Base-by-base conservation (phyloP, 2,113 vertebrate species). In the Microtus pennsylvanicus region DNA sequence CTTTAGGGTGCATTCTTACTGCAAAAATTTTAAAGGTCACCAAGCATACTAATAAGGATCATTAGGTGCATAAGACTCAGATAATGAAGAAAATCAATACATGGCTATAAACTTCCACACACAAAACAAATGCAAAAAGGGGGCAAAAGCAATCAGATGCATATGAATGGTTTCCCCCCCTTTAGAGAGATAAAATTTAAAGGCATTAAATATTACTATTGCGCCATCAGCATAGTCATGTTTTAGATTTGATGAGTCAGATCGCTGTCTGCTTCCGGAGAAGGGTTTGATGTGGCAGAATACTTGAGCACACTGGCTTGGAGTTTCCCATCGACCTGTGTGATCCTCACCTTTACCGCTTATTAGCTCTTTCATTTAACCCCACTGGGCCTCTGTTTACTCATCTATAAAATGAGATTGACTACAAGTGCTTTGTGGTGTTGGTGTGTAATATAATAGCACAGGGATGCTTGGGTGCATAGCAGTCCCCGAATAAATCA, bases 1-100 rank as follows among this genome's bases (percentile, higher is more conserved):
- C 69, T 92, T 90, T 81, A 61, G 91, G 94, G 74, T 97, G 89
- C 91, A 89, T 98, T 96, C 96, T 97, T 98, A 96, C 95, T 98
- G 96, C 87, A 96, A 97, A 97, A 97, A 81, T 80, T 98, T 97
- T 97, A 97, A 97, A 97, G 89, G 92, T 88, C 96, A 94, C 11
- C 35, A 89, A 93, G 96, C 88, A 97, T 94, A 97, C 96, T 97
- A 97, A 98, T 98, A 98, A 98, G 95, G 94, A 97, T 94, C 98
- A 96, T 96, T 90, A 95, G 96, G 75, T 96, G 93, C 95, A 97
- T 97, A 97, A 96, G 96, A 96, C 97, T 94, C n/a, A 93, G 95
- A 92, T 92, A 96, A 93, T 82, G 82, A 98, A 97, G 92, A 97
- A 97, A 98, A 94, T 72, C 94, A 96, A 97, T 97, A 95, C 4